Evolutionary conservation across 1,140 invertebrate species (phyloP), one percentile per base, ranked within the genome.

Genomic region (Halictus rubicundus): DNA sequence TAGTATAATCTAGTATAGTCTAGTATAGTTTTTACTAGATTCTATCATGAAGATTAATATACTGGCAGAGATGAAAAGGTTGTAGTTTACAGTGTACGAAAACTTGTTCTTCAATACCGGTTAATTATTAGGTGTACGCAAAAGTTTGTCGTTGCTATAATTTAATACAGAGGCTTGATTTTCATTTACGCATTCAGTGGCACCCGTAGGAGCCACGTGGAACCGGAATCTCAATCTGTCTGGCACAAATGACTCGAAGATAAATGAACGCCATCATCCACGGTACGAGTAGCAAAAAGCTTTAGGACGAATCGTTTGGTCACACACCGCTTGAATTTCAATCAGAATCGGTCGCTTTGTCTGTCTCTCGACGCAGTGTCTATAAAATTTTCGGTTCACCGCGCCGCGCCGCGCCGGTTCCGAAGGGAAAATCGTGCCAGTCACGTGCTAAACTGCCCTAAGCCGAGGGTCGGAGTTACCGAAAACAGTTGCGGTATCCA

Each of bases 261-360:
- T 84, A 78, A 80, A 85, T 84, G 83, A 61, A 85, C 83, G 39
- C 57, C 64, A 81, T 85, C 65, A 61, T 70, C 66, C 60, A 83
- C 81, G 75, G 75, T 42, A 46, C 59, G 71, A 46, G 66, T 27
- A 59, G 46, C 69, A 85, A 84, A 85, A 86, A 72, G 32, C 39
- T 59, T 74, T 16, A 68, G 60, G 69, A 78, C 85, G 78, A 88
- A 87, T 88, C 86, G 69, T 68, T 80, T 66, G 64, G 82, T 77
- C 85, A 78, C 72, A 79, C 78, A 64, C 65, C 63, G 74, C 70
- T 75, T 69, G 77, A 77, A 80, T 86, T 69, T 27, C 78, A 72
- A 83, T 84, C 69, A 39, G 42, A 6, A 65, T 12, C 42, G 32
- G 7, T 19, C n/a, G 25, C 16, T 39, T 46, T 52, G 49, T 52